Evolutionary conservation across 2,888 invertebrate species (phyloP).

Genomic region (Aleiodes leptofemur): DNA sequence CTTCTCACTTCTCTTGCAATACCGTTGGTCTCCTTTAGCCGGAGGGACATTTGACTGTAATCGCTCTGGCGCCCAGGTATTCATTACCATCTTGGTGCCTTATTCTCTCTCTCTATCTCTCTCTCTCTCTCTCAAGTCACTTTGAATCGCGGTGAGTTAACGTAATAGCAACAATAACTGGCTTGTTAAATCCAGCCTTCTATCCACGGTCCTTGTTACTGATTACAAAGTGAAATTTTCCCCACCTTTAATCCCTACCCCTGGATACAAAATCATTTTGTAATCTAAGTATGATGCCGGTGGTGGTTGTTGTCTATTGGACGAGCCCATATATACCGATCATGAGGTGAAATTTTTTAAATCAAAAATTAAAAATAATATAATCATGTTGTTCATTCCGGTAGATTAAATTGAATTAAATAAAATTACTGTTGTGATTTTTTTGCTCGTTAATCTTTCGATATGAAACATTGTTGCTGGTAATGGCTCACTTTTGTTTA

Average conservation of each 20-base stretch:
- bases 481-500: neutral
- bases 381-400: too few species aligned
- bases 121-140: conserved; percentile 47
- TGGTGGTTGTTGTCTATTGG: too few species aligned
- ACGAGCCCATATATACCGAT: neutral
- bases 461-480: neutral
- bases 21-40: conserved; percentile 40
- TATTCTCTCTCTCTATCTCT: neutral
- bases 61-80: conserved; percentile 60
- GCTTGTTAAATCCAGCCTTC: conserved; percentile 63
- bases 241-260: neutral
- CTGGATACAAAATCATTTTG: conserved; percentile 17
- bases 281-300: conserved; percentile 20
- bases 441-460: neutral
- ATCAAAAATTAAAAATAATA: too few species aligned
- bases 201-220: conserved; percentile 59
- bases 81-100: conserved; percentile 60
- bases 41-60: conserved; percentile 58
- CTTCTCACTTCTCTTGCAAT: conserved; percentile 19
- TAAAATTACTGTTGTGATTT: neutral
- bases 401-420: neutral
- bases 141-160: conserved; percentile 61
- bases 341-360: neutral
- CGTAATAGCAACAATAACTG: conserved; percentile 67
- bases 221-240: conserved; percentile 14